These are phyloP conservation scores for Euwallacea similis DNA, from an alignment of 1,140 invertebrate genomes.

Conservation along the genomic window DNA sequence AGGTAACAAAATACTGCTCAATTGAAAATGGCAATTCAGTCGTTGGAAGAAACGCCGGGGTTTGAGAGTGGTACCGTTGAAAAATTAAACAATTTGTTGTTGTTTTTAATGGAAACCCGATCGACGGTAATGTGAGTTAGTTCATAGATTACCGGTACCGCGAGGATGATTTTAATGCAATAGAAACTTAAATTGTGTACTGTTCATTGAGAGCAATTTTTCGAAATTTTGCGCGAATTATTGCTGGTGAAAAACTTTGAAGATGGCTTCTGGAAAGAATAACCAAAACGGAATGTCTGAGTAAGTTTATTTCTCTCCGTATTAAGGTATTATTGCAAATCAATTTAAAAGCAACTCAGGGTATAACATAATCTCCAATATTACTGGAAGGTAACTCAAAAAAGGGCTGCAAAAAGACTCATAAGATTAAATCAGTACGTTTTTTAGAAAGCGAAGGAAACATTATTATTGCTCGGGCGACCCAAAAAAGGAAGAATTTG, in stretches of 20 bases:
- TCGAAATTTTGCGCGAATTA: too few relatives aligned
- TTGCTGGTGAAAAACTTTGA: background rate
- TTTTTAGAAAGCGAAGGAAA: too few relatives aligned
- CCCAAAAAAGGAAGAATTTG: too few relatives aligned
- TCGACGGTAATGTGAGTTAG: background rate
- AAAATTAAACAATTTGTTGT: constrained; percentile 9
- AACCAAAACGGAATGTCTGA: constrained; percentile 1
- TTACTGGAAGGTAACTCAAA: too few relatives aligned
- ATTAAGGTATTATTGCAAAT: too few relatives aligned
- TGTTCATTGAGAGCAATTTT: too few relatives aligned
- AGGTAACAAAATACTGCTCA: constrained; percentile 26
- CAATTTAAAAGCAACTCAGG: too few relatives aligned
- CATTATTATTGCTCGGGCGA: too few relatives aligned
- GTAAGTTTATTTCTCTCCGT: background rate
- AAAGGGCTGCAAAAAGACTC: too few relatives aligned
- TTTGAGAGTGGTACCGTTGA: constrained; percentile 6
- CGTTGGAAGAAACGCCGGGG: constrained; percentile 18
- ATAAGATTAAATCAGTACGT: too few relatives aligned
- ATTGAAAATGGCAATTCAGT: constrained; percentile 24
- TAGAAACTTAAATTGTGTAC: background rate
- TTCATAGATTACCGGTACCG: background rate
- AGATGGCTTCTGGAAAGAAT: constrained; percentile 1
- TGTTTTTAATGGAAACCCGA: background rate
- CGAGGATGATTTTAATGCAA: background rate
- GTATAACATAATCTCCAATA: too few relatives aligned